Evolutionary conservation across 1,140 invertebrate species (phyloP).

Genomic region (Oncopodura yosiiana): DNA sequence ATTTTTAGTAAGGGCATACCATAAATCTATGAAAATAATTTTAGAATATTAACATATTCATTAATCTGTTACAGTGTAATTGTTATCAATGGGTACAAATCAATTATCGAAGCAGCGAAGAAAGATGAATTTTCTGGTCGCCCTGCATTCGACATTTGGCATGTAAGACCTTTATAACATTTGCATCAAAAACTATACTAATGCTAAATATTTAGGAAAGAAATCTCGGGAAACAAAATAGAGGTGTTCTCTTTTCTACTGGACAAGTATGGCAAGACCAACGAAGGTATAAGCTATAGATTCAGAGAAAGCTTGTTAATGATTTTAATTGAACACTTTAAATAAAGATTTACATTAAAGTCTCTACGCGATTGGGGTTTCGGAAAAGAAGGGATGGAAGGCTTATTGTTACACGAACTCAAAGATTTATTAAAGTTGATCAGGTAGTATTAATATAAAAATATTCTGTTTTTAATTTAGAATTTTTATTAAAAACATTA

Average conservation of each 20-base stretch:
- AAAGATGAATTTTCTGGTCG: conserved; percentile 16
- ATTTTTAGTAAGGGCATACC: conserved; percentile 14
- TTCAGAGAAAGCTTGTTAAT: conserved; percentile 51
- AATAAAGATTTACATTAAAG: conserved; percentile 56
- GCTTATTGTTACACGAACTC: conserved; percentile 10
- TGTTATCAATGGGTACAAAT: conserved; percentile 14
- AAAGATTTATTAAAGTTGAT: conserved; percentile 36
- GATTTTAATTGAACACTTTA: conserved; percentile 66
- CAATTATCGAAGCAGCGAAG: conserved; percentile 10
- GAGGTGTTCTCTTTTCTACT: conserved; percentile 14
- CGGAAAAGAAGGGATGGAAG: conserved; percentile 23
- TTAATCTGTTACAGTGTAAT: conserved; percentile 13
- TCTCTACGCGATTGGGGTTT: conserved; percentile 42
- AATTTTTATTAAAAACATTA: not conserved
- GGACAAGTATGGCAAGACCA: conserved; percentile 19
- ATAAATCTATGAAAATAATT: not conserved
- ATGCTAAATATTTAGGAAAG: no score
- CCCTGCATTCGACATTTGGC: conserved; percentile 11
- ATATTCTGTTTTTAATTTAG: not conserved
- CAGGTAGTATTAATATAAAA: conserved; percentile 11
- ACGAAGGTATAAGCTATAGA: conserved; percentile 54
- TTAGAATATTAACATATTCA: not conserved
- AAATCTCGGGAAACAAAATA: conserved; percentile 9
- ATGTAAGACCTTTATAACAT: no score
- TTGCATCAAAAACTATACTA: not conserved